Percentiles rank a stretch among this genome's conserved stretches.
phyloP scores from a whole-genome alignment of 2,888 invertebrate genomes.

The Gandaritis pyraliata region DNA sequence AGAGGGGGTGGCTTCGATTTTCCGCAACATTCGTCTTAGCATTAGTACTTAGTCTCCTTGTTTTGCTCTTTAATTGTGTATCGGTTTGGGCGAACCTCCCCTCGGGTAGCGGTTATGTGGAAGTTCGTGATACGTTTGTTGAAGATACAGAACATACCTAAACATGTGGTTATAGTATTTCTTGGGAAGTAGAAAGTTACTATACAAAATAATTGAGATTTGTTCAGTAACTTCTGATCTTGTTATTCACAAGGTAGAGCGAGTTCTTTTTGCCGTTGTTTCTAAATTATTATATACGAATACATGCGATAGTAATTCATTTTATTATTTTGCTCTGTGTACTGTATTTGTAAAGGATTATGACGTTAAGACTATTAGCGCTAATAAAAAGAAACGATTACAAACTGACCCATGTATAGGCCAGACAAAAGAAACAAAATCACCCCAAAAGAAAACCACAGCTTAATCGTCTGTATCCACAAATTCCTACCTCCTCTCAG shows the following conservation, averaged over 20 bases:
- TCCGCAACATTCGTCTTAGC: conserved; percentile 84
- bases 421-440: conserved; percentile 27
- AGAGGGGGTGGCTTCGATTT: conserved; percentile 73
- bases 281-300: neutral
- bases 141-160: conserved; percentile 24
- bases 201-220: conserved; percentile 7
- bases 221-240: neutral
- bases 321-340: neutral
- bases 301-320: neutral
- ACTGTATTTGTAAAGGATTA: conserved; percentile 12
- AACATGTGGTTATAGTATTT: conserved; percentile 8
- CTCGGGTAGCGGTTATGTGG: conserved; percentile 36
- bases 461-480: conserved; percentile 45
- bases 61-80: conserved; percentile 82
- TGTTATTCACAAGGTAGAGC: neutral
- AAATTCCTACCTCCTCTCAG: conserved; percentile 47
- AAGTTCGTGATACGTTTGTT: conserved; percentile 39
- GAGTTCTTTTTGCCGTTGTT: neutral
- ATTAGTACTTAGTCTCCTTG: conserved; percentile 78
- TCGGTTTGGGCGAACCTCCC: conserved; percentile 66
- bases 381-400: conserved; percentile 30
- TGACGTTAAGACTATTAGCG: conserved; percentile 19
- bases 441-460: conserved; percentile 46
- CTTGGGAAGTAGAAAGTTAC: conserved; percentile 9
- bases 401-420: conserved; percentile 22